Conservation (phyloP, 1,140 invertebrate genomes). For the Drosophila bifasciata region DNA sequence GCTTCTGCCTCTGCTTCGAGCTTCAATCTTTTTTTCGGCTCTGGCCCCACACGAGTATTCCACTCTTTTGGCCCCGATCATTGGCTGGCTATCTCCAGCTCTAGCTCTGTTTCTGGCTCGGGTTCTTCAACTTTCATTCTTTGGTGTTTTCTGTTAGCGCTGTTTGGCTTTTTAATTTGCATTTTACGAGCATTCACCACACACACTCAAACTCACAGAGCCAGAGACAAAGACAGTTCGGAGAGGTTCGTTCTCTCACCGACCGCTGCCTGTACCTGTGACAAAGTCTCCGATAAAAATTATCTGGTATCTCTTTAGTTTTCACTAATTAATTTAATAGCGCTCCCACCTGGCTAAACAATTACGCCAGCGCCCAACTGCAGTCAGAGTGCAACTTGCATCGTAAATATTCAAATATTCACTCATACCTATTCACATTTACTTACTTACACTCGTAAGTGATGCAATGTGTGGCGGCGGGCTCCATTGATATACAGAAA, state of each 20-base stretch:
- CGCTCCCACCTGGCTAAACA: background rate
- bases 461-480: background rate
- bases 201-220: background rate
- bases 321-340: slow-evolving; percentile 31
- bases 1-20: slow-evolving; percentile 20
- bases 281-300: background rate
- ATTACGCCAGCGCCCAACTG: background rate
- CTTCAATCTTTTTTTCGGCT: slow-evolving; percentile 43
- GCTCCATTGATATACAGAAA: slow-evolving; percentile 26
- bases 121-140: slow-evolving; percentile 75
- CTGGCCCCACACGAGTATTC: slow-evolving; percentile 52
- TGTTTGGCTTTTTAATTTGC: slow-evolving; percentile 71
- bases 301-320: background rate
- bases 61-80: slow-evolving; percentile 58
- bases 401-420: slow-evolving; percentile 34
- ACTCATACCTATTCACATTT: too few species aligned
- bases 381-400: slow-evolving; percentile 10
- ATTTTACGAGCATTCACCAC: slow-evolving; percentile 63
- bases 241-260: slow-evolving; percentile 32
- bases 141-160: slow-evolving; percentile 21
- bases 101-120: slow-evolving; percentile 14
- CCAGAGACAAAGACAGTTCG: slow-evolving; percentile 3
- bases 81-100: slow-evolving; percentile 18
- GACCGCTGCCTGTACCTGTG: slow-evolving; percentile 46
- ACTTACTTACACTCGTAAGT: too few species aligned